Base-by-base conservation (phyloP, 1,140 invertebrate species). In the Samia ricini region DNA sequence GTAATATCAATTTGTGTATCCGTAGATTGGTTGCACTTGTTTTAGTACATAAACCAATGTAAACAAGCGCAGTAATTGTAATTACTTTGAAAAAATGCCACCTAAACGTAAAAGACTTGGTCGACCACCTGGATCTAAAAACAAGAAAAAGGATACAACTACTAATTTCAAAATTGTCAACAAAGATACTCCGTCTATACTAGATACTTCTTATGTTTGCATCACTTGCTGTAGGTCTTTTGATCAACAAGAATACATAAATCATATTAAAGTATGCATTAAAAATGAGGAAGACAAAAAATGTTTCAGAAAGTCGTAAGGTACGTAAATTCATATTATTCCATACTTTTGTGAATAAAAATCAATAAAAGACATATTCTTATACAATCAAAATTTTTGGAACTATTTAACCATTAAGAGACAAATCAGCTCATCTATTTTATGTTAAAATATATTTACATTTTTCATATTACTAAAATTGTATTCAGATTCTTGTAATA, bases 1-100 rank as follows among this genome's bases (percentile, higher is more conserved):
- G 79, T 77, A 84, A 83, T 86, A 86, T 84, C 82, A 86, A 86
- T 81, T 63, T 79, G 75, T 76, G 57, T 76, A 64, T 57, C 56
- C 59, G 65, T 68, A 71, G 69, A 68, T 63, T 76, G 68, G 68
- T 64, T 64, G 60, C 60, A 62, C 42, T 52, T 50, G 49, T 60
- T 62, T 59, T 36, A 2, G 7, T 7, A 26, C n/a, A 5, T 56
- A 59, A 58, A 51, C 29, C 48, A 33, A 61, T 63, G 61, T 68
- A 68, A 64, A 65, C 60, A 59, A 55, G 21, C 21, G 20, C 24
- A 20, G 3, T 36, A 57, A 5, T 60, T 51, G 29, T 49, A 26
- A n/a, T 26, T 51, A 12, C 23, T 6, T 54, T 29, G 19, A 76
- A n/a, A n/a, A 49, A 67, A 83, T 87, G 82, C 74, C 84, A 51